phyloP scores from a whole-genome alignment of 2,888 invertebrate genomes.

The Heliconius hortense region DNA sequence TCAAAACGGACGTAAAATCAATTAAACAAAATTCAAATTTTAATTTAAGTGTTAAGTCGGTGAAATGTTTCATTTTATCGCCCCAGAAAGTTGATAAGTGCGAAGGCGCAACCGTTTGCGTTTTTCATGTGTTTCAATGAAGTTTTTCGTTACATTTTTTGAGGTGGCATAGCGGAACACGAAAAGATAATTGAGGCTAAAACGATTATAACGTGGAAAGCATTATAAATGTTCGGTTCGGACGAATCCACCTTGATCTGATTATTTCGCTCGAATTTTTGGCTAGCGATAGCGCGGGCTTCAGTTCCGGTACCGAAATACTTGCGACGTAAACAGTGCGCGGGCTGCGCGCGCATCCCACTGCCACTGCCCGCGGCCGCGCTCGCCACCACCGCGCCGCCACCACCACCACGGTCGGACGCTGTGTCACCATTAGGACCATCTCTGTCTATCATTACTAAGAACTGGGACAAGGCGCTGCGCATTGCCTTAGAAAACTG shows the following conservation, averaged over 20 bases:
- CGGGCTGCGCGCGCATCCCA: conserved; percentile 41
- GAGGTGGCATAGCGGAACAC: conserved; percentile 35
- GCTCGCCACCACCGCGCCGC: neutral
- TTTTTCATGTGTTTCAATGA: conserved; percentile 28
- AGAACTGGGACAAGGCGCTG: conserved; percentile 19
- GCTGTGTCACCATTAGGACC: conserved; percentile 30
- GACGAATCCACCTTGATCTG: conserved; percentile 68
- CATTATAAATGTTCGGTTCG: conserved; percentile 40
- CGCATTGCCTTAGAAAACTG: conserved; percentile 14
- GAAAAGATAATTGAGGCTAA: conserved; percentile 44
- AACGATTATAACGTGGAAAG: conserved; percentile 45
- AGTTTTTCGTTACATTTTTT: conserved; percentile 26
- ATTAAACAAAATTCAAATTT: conserved; percentile 20
- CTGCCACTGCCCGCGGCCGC: conserved; percentile 33
- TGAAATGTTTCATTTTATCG: conserved; percentile 18
- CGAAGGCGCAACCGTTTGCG: conserved; percentile 27
- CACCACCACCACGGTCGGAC: conserved; percentile 8
- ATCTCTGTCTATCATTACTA: conserved; percentile 26
- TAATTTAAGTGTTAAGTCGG: conserved; percentile 5
- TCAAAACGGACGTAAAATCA: conserved; percentile 1
- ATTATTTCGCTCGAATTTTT: conserved; percentile 67
- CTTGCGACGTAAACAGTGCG: conserved; percentile 66
- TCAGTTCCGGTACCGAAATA: conserved; percentile 77
- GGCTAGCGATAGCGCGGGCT: conserved; percentile 64
- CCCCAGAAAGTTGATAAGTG: conserved; percentile 5